Base-by-base conservation (phyloP, 2,113 vertebrate genomes). In the Cricetomys ansorgei region DNA sequence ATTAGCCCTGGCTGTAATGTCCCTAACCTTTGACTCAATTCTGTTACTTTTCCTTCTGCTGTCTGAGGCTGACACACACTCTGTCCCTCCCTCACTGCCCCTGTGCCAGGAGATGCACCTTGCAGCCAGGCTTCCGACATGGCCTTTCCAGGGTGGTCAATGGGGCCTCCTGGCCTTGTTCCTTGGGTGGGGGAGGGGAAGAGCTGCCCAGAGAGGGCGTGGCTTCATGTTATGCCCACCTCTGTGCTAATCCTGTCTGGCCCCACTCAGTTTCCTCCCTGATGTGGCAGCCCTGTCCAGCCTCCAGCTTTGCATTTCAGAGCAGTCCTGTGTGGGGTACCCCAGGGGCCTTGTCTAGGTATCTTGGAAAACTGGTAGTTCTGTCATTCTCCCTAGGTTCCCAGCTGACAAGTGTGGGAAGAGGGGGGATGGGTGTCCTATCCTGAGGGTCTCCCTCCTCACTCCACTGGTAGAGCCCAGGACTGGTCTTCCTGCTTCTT, bases 261-360 rank as follows among this genome's bases (percentile, higher is more conserved):
- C 50, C 65, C 80, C 48, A 89, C 75, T 73, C 94, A 25, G 79
- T 88, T 95, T 88, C 94, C 87, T 96, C 92, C 50, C 94, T 94
- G 94, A 95, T 21, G 17, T 91, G 96, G 95, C 96, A 90, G 34
- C 83, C 21, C 79, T 67, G 64, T 64, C 77, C 75, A 45, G 88
- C 81, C 81, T 91, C 48, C 7, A 75, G 70, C 53, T 69, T 77
- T 69, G 87, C 37, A 57, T 57, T 64, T 95, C 34, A 34, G 17
- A n/a, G 48, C n/a, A 53, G 67, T 45, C 31, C 45, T 50, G 50
- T 23, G 4, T 29, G 11, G 2, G 12, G 27, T 37, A 72, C 37
- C 65, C 3, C 0, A 53, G 50, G 45, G 55, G 81, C 65, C 67
- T 65, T 96, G 62, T 19, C 91, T 89, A 79, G 94, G 67, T 65